Conservation (phyloP, 2,888 invertebrate species). For the Sclerodermus sp. region DNA sequence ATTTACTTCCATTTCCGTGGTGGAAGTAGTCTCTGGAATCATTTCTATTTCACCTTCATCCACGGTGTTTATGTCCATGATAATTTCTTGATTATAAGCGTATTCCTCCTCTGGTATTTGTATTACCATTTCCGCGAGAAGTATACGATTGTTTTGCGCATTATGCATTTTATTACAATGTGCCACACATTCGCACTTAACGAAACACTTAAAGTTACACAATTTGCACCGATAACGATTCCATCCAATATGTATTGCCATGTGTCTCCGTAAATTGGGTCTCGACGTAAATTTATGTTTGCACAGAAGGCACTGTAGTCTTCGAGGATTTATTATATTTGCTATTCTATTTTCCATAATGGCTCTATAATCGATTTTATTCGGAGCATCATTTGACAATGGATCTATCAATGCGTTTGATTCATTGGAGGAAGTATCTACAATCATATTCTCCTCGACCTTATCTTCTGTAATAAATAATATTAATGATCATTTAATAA, state of each 20-base stretch:
- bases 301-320: constrained; percentile 62
- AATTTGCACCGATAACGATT: constrained; percentile 75
- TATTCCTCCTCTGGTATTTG: constrained; percentile 25
- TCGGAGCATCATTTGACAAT: no score
- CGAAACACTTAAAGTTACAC: constrained; percentile 71
- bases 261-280: constrained; percentile 64
- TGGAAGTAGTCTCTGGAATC: no score
- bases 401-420: not conserved
- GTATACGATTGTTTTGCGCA: constrained; percentile 53
- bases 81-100: constrained; percentile 9
- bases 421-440: not conserved
- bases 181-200: constrained; percentile 67
- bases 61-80: constrained; percentile 6
- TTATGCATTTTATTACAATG: constrained; percentile 69
- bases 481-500: not conserved
- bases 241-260: constrained; percentile 71
- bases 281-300: constrained; percentile 59
- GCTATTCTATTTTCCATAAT: constrained; percentile 30
- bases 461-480: not conserved
- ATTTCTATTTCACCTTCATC: constrained; percentile 4
- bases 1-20: no score
- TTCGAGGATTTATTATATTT: constrained; percentile 27
- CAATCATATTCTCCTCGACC: not conserved
- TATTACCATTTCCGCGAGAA: constrained; percentile 31
- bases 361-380: not conserved